Percentiles rank a stretch among this genome's conserved stretches.
phyloP scores from a whole-genome alignment of 2,888 invertebrate species.

The Trichogramma evanescens region DNA sequence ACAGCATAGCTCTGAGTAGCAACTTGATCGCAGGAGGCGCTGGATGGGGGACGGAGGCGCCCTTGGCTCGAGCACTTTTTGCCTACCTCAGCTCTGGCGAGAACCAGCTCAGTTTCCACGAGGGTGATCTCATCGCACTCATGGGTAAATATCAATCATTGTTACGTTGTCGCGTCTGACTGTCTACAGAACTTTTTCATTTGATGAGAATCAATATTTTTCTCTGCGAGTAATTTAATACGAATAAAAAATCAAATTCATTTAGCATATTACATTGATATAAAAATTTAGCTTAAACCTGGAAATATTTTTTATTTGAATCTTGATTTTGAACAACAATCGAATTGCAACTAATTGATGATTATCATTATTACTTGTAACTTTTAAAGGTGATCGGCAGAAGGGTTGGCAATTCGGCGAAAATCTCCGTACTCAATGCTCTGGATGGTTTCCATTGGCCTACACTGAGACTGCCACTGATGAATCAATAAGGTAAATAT shows the following conservation, averaged over 20 bases:
- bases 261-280: not conserved
- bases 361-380: not conserved
- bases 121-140: constrained; percentile 80
- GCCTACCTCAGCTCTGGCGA: constrained; percentile 83
- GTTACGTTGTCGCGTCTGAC: not conserved
- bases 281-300: not conserved
- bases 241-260: not conserved
- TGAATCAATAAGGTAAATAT: constrained; percentile 57
- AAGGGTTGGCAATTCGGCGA: constrained; percentile 98
- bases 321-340: not conserved
- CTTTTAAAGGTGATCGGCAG: constrained; percentile 63
- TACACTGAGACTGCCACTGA: constrained; percentile 78
- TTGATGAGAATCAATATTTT: not conserved
- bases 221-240: not conserved
- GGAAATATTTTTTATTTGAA: not conserved
- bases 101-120: constrained; percentile 86
- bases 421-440: constrained; percentile 81
- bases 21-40: constrained; percentile 27
- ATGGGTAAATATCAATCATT: constrained; percentile 53
- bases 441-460: constrained; percentile 94
- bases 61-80: constrained; percentile 77
- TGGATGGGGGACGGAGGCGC: constrained; percentile 59
- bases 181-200: not conserved
- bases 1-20: constrained; percentile 33
- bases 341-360: not conserved